Evolutionary conservation across 2,888 invertebrate species (phyloP).

Genomic region (Ornithoptera alexandrae): DNA sequence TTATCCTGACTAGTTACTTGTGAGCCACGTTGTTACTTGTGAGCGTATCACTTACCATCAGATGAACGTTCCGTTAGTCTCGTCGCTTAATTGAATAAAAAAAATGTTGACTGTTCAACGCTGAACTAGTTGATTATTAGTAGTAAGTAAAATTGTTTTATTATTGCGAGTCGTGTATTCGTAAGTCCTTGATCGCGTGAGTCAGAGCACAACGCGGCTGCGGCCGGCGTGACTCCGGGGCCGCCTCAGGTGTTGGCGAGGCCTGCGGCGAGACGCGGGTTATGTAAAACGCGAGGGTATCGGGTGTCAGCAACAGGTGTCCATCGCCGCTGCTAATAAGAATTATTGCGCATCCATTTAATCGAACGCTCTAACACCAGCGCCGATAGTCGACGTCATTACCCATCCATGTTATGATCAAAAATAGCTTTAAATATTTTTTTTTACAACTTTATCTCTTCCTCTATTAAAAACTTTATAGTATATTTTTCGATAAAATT

Average conservation of each 20-base stretch:
- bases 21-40: no score
- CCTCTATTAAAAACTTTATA: no score
- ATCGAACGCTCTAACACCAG: conserved; percentile 19
- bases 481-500: no score
- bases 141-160: conserved; percentile 5
- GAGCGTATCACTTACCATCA: no score
- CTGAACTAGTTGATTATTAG: neutral
- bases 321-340: conserved; percentile 38
- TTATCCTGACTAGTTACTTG: no score
- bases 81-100: no score
- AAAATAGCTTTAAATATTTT: neutral
- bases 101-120: neutral
- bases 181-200: conserved; percentile 21
- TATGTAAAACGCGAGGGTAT: conserved; percentile 41
- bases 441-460: no score
- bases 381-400: conserved; percentile 1
- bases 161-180: conserved; percentile 2
- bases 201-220: conserved; percentile 19
- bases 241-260: conserved; percentile 38
- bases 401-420: conserved; percentile 8
- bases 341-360: conserved; percentile 40
- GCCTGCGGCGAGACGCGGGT: conserved; percentile 35
- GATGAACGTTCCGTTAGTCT: no score
- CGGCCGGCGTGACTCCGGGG: conserved; percentile 9
- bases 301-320: conserved; percentile 44